Evolutionary conservation across 1,140 invertebrate species (phyloP), one percentile per base, ranked within the genome.

Genomic region (Agrypnia vestita): DNA sequence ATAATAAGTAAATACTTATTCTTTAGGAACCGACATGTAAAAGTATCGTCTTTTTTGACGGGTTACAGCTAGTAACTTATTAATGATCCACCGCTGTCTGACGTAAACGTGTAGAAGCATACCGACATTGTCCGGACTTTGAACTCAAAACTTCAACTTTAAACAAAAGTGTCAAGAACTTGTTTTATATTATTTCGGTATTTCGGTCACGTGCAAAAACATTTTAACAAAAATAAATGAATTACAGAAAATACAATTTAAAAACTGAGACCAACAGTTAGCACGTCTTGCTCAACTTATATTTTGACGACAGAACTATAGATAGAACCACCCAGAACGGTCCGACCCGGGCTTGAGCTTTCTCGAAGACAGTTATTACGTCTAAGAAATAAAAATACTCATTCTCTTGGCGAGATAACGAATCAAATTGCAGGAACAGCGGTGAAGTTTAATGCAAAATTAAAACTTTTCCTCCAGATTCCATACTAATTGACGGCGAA

Each of bases 381-480:
- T 47, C 11, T 49, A 17, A 12, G 51, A 73, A 73, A 73, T 53
- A 73, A 73, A 73, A 73, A 73, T 73, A 73, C 17, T 73, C 51
- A 67, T 67, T 67, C 43, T 43, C 62, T 15, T 51, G 19, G 21
- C 10, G 51, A 73, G 69, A 73, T 73, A 73, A 51, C 69, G 69
- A 73, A 73, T 73, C 51, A 62, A 35, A 21, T 21, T 19, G 69
- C 11, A 7, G 15, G 19, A 73, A 25, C 8, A 10, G 19, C 4
- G 19, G 35, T 53, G 51, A 73, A 73, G 69, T 73, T 73, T 53
- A 73, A 73, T 73, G 69, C 51, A 73, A 73, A 73, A 73, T 51
- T 73, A 19, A 73, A 73, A 73, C 69, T 73, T n/a, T n/a, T n/a
- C n/a, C 10, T 49, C 15, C 17, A 25, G 49, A 35, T 46, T 73